Evolutionary conservation across 2,113 vertebrate genomes (phyloP).

Genomic region (Axis porcinus): DNA sequence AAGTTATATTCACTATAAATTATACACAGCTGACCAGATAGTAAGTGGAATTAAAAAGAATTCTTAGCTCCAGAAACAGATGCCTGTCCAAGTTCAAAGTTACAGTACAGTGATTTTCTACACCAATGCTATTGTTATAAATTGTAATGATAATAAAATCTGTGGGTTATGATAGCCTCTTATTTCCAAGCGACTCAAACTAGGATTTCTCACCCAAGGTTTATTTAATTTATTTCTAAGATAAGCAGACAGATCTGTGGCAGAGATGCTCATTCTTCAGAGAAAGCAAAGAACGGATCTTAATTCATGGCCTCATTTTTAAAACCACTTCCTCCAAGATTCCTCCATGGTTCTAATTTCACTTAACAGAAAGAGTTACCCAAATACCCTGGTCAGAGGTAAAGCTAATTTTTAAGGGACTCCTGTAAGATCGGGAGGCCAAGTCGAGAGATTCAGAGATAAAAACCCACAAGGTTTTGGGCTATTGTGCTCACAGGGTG

Average conservation of each 20-base stretch:
- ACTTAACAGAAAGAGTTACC: background rate
- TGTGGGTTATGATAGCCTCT: background rate
- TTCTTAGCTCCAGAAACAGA: background rate
- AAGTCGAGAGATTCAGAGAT: background rate
- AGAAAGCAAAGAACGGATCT: background rate
- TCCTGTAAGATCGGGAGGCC: background rate
- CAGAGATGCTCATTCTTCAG: background rate
- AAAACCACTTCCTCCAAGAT: background rate
- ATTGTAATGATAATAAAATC: background rate
- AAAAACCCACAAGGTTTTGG: background rate
- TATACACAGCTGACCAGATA: background rate
- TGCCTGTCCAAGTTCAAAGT: background rate
- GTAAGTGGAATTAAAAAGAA: background rate
- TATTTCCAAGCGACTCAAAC: background rate
- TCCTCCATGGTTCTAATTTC: background rate
- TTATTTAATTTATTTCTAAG: background rate
- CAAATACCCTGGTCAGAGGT: background rate
- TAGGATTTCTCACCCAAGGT: background rate
- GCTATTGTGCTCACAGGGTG: background rate
- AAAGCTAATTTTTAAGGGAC: background rate
- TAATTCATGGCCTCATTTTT: background rate
- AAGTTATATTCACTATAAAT: background rate
- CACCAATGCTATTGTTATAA: background rate
- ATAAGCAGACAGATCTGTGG: background rate
- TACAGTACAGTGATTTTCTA: background rate